Percentiles rank a stretch among this genome's conserved stretches.
phyloP scores from a whole-genome alignment of 2,113 vertebrate genomes.

The Phycodurus eques region DNA sequence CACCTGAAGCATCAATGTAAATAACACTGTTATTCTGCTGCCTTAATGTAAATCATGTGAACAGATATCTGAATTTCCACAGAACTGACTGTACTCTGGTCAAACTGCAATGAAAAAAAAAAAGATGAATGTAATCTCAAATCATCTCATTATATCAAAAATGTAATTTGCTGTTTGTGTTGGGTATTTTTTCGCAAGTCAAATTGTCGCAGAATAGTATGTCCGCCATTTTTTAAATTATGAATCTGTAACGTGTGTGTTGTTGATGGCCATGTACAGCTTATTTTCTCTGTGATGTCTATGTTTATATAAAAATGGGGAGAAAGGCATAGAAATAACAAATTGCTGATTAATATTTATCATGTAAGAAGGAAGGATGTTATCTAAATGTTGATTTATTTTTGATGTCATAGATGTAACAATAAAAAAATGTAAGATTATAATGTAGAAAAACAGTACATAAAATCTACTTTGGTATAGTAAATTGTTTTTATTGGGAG shows the following conservation, averaged over 20 bases:
- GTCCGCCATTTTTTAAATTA: conserved; percentile 25
- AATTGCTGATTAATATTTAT: conserved; percentile 63
- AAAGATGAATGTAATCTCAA: conserved; percentile 68
- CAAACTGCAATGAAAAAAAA: conserved; percentile 40
- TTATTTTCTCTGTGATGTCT: conserved; percentile 75
- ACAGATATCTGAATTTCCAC: conserved; percentile 28
- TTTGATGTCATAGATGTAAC: conserved; percentile 69
- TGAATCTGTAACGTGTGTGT: conserved; percentile 64
- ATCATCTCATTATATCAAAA: conserved; percentile 31
- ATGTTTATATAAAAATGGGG: conserved; percentile 54
- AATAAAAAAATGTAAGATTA: conserved; percentile 55
- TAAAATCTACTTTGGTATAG: conserved; percentile 39
- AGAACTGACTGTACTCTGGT: conserved; percentile 21
- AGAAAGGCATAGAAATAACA: conserved; percentile 57
- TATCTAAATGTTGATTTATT: conserved; percentile 83
- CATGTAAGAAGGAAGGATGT: conserved; percentile 60
- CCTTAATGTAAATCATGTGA: conserved; percentile 56
- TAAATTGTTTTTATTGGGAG: conserved; percentile 2
- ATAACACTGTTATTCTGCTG: conserved; percentile 50
- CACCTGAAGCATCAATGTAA: conserved; percentile 34
- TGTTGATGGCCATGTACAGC: conserved; percentile 71
- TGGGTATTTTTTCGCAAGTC: conserved; percentile 45
- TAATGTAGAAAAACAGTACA: conserved; percentile 42
- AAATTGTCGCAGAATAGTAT: conserved; percentile 23
- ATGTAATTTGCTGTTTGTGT: conserved; percentile 43